Evolutionary conservation across 2,113 vertebrate genomes (phyloP).

Genomic region (Bos indicus): DNA sequence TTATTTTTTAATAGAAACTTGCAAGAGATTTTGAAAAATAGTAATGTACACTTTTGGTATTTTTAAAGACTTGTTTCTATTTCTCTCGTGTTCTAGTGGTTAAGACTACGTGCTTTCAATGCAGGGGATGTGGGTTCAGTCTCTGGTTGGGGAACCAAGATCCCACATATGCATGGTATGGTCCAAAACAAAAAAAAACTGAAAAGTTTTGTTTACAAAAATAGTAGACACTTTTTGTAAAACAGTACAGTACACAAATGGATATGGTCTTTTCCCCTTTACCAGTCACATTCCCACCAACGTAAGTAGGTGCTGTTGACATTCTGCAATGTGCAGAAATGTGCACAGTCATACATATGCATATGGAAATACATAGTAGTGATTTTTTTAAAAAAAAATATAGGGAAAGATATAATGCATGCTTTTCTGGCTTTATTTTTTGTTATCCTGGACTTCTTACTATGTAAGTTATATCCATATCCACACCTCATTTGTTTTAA

Average conservation of each 20-base stretch:
- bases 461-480: background rate
- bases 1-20: background rate
- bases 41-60: background rate
- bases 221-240: background rate
- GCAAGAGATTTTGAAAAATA: background rate
- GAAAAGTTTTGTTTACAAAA: background rate
- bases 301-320: background rate
- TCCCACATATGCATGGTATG: background rate
- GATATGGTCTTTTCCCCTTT: background rate
- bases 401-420: background rate
- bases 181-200: background rate
- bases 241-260: background rate
- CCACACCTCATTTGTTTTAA: background rate
- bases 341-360: background rate
- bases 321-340: background rate
- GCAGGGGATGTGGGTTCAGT: background rate
- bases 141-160: background rate
- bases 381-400: background rate
- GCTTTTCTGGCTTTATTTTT: background rate
- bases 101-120: background rate
- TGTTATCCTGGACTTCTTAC: background rate
- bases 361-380: background rate
- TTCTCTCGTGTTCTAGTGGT: background rate
- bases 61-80: constrained; percentile 11
- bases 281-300: background rate